Evolutionary conservation across 2,113 vertebrate species (phyloP).

Genomic region (Ariopsis seemanni): DNA sequence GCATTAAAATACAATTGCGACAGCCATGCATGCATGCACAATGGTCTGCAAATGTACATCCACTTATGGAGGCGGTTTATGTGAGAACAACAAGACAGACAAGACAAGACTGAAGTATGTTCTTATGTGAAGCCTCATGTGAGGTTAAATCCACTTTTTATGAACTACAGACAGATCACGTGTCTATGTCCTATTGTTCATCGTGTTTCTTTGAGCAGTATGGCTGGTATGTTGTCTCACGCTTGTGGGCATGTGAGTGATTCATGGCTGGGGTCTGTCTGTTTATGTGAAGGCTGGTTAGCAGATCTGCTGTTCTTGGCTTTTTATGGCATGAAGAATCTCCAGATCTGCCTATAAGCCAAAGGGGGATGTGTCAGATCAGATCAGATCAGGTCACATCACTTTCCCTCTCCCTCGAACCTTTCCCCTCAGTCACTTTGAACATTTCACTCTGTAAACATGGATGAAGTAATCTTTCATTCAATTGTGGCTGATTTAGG

Average conservation of each 20-base stretch:
- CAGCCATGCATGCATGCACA: too few relatives aligned
- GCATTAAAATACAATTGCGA: too few relatives aligned
- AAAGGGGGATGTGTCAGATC: slow-evolving; percentile 28
- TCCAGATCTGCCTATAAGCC: slow-evolving; percentile 29
- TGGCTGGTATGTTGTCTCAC: slow-evolving; percentile 51
- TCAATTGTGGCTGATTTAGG: slow-evolving; percentile 3
- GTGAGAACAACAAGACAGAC: too few relatives aligned
- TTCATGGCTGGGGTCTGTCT: slow-evolving; percentile 26
- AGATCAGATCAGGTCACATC: slow-evolving; percentile 28
- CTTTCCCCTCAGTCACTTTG: neutral
- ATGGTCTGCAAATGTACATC: too few relatives aligned
- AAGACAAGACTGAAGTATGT: too few relatives aligned
- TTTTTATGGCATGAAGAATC: slow-evolving; percentile 11
- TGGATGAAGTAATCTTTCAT: slow-evolving; percentile 3
- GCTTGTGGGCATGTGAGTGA: slow-evolving; percentile 49
- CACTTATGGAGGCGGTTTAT: too few relatives aligned
- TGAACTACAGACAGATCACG: neutral
- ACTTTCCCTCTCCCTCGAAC: neutral
- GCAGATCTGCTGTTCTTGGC: slow-evolving; percentile 20
- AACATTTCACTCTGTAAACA: neutral
- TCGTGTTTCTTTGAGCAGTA: slow-evolving; percentile 37
- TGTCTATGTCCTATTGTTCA: slow-evolving; percentile 24
- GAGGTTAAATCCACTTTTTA: neutral
- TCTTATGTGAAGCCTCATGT: neutral
- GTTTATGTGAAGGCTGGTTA: slow-evolving; percentile 29